Base-by-base conservation (phyloP, 2,888 invertebrate species). In the Pegoplata infirma region DNA sequence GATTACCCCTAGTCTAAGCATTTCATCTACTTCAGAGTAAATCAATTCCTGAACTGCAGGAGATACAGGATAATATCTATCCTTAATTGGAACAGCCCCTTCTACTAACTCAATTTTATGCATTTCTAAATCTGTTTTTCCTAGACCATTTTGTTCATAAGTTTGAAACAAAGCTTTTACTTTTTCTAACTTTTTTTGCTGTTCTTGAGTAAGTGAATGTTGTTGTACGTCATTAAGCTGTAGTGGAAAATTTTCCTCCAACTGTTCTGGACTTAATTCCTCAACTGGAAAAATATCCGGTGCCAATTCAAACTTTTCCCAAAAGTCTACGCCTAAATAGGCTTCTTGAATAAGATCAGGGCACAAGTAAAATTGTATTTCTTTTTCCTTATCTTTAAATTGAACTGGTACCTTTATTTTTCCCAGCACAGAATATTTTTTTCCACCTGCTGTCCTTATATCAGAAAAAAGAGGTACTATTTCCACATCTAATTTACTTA, bases 31-130 rank as follows among this genome's bases (percentile, higher is more conserved):
- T n/a, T n/a, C n/a, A n/a, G n/a, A n/a, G n/a, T n/a, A n/a, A n/a
- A n/a, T n/a, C n/a, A n/a, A 25, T 5, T 25, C 25, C 25, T 32
- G 32, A 7, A 32, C 8, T 2, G 32, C 32, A 2, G 32, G 32
- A 7, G 32, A 32, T 8, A 32, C 32, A 2, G 81, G 73, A 32
- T 84, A 85, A 3, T 76, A 67, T 0, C 83, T 84, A 12, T 80
- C 81, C 53, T 85, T 84, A 0, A 87, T 47, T 0, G 81, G 81
- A 7, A n/a, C 16, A 4, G 81, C 55, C 5, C 53, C 67, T 17
- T 77, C 78, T 1, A 71, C 19, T 4, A 75, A 56, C 7, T 74
- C 72, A 5, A 81, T 82, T 6, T 21, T 8, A 25, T 80, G 81
- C 2, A 16, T 40, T 17, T 68, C 53, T 1, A 81, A 5, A 8